A percentile compares a stretch with the other conserved stretches of the same genome.
Evolutionary conservation across 2,113 vertebrate genomes (phyloP).

Genomic region (Cyrtonyx montezumae): DNA sequence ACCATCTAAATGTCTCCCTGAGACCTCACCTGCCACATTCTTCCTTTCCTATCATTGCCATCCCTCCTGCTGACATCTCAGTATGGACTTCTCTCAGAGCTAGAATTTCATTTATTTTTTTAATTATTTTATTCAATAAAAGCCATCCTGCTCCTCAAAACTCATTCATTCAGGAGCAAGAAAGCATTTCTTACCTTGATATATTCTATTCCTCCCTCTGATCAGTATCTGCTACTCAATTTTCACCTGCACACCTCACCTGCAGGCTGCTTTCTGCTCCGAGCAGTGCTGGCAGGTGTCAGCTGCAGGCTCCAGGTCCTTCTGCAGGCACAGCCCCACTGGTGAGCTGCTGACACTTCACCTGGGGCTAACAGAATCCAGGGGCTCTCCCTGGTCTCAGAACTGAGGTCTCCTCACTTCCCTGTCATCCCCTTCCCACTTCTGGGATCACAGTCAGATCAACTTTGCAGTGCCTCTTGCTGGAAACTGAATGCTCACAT

Average conservation of each 20-base stretch:
- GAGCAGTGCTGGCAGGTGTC: neutral
- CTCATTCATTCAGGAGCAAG: neutral
- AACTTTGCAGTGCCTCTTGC: neutral
- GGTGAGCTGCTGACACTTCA: neutral
- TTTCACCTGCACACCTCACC: neutral
- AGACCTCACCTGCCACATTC: neutral
- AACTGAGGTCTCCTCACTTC: neutral
- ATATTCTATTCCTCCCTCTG: neutral
- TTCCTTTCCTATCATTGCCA: neutral
- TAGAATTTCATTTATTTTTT: neutral
- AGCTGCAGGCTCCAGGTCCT: neutral
- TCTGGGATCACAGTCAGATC: neutral
- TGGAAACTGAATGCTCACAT: neutral
- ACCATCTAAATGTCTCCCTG: neutral
- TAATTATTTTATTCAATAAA: neutral
- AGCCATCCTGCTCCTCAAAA: neutral
- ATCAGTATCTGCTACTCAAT: slow-evolving; percentile 48
- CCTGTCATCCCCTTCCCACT: neutral
- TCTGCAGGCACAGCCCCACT: neutral
- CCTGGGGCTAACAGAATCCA: neutral
- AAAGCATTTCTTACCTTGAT: neutral
- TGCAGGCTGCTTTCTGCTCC: neutral
- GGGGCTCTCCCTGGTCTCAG: neutral
- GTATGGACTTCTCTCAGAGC: neutral
- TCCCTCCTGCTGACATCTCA: neutral